Evolutionary conservation across 1,140 invertebrate species (phyloP), one percentile per base, ranked within the genome.

Genomic region (Megalopta genalis): DNA sequence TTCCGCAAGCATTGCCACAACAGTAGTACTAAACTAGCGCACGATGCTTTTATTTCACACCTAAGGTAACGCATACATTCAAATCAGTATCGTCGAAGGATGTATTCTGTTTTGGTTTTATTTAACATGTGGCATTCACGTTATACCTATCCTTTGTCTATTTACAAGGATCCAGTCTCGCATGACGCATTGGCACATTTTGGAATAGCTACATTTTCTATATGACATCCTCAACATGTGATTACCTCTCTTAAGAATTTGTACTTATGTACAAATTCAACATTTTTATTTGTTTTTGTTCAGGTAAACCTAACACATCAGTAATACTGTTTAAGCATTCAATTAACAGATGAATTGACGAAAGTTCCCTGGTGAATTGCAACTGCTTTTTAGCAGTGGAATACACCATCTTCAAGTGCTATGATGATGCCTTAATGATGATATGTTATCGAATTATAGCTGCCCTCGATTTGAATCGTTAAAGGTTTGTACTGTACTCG

Each of bases 401-500:
- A 16, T 77, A 39, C 27, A 42, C 23, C 42, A 42, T 80, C 64
- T 75, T 68, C 54, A 27, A 75, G 67, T 80, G 21, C 42, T 21
- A 27, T 42, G 71, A 49, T 25, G 64, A 2, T 59, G 54, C 25
- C n/a, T 60, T 18, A 39, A 32, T 79, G 54, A 84, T 65, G 39
- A 63, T 68, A 71, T 8, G 46, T 27, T 5, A 74, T 67, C 16
- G 12, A 64, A 57, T 32, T 27, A 57, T 37, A 23, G 42, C 65
- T 5, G 60, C 5, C 57, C 25, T 18, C 25, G 49, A 80, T 63
- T 66, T 23, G 76, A 62, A 49, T 60, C 66, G 86, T 86, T 88
- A 90, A 76, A 88, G 75, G 60, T 90, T 87, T 83, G 82, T 87
- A 87, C 80, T 82, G 81, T 83, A 89, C 10, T 91, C 89, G 80